Conservation (phyloP, 1,140 invertebrate species). For the Aphidius gifuensis region DNA sequence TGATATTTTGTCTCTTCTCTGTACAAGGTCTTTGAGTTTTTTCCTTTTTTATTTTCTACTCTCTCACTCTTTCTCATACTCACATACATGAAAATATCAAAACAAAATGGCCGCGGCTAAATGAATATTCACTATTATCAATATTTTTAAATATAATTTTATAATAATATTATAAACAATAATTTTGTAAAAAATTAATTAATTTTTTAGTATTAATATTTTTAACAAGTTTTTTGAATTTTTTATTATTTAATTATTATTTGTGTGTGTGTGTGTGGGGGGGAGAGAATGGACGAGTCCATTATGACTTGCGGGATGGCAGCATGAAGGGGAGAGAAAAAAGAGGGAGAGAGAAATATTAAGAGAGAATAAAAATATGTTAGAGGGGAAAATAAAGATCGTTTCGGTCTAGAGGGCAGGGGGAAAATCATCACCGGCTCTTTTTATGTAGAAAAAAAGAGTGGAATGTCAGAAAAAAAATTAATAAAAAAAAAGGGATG, state of each 20-base stretch:
- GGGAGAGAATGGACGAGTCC: slow-evolving; percentile 29
- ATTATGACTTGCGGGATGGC: background rate
- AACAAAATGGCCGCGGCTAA: slow-evolving; percentile 46
- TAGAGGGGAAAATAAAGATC: no score
- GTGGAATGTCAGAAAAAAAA: no score
- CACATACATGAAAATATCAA: slow-evolving; percentile 17
- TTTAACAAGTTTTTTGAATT: slow-evolving; percentile 13
- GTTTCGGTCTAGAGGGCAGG: no score
- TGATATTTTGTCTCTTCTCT: no score
- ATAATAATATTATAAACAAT: background rate
- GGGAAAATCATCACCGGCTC: no score
- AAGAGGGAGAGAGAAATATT: slow-evolving; percentile 20
- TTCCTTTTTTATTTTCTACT: background rate
- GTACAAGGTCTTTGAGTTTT: no score
- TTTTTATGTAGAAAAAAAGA: no score
- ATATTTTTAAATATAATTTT: slow-evolving; percentile 24
- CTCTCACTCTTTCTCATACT: slow-evolving; percentile 34
- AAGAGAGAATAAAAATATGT: slow-evolving; percentile 19
- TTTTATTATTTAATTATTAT: no score
- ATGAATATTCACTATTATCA: background rate
- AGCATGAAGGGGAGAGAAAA: background rate
- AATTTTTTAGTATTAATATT: background rate
- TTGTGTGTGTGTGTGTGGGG: background rate
- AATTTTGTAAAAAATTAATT: slow-evolving; percentile 19
- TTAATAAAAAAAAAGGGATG: no score